phyloP scores from a whole-genome alignment of 1,140 invertebrate species.

The Argopecten irradians region DNA sequence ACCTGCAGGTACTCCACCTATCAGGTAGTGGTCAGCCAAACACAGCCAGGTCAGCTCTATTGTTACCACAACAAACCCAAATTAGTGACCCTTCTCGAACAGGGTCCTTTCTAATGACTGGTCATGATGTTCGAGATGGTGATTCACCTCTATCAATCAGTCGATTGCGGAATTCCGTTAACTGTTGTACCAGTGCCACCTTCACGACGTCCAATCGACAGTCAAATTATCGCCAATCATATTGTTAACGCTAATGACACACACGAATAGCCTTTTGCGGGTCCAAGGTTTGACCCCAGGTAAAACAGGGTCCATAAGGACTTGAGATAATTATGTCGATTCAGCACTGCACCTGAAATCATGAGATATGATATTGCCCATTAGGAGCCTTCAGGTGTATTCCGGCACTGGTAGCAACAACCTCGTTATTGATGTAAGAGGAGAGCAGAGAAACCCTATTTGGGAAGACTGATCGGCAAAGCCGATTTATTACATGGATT shows the following conservation, averaged over 20 bases:
- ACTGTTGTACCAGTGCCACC: not conserved
- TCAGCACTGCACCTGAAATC: not conserved
- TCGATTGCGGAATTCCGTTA: not conserved
- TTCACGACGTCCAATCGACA: not conserved
- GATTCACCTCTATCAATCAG: not conserved
- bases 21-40: not conserved
- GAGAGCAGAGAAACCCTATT: not conserved
- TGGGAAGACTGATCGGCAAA: not conserved
- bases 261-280: not conserved
- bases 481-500: not conserved
- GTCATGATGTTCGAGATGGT: not conserved
- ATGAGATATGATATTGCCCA: not conserved
- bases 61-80: not conserved
- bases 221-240: not conserved
- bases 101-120: not conserved
- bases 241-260: not conserved
- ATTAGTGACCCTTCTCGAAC: not conserved
- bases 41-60: not conserved
- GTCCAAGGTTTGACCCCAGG: not conserved
- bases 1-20: conserved; percentile 6
- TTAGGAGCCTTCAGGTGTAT: not conserved
- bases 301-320: not conserved
- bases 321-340: not conserved
- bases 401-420: not conserved
- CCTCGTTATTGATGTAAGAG: not conserved